Evolutionary conservation across 1,140 invertebrate species (phyloP).

Genomic region (Apis cerana): DNA sequence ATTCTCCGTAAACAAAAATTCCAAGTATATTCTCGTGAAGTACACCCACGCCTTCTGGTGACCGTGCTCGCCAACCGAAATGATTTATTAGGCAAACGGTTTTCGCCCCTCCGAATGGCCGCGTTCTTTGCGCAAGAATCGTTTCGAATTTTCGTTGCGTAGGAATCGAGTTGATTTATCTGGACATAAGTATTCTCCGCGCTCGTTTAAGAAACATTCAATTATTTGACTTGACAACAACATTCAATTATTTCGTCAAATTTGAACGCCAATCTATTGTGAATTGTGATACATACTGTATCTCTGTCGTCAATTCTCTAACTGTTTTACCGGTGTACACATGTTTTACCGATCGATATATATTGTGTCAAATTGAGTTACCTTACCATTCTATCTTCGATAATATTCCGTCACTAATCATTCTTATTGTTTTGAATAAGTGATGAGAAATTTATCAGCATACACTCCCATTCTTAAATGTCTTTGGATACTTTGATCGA

Average conservation of each 20-base stretch:
- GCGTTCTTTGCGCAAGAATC: conserved; percentile 35
- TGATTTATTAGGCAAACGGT: conserved; percentile 49
- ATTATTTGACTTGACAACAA: conserved; percentile 19
- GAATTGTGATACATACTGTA: background rate
- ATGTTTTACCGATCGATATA: background rate
- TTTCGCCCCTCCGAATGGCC: conserved; percentile 26
- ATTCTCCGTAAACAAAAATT: conserved; percentile 63
- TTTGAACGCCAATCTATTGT: background rate
- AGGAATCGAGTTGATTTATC: conserved; percentile 30
- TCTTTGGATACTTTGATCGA: too few species aligned
- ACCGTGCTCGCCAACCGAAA: conserved; percentile 20
- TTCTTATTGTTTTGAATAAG: too few species aligned
- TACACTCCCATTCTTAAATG: too few species aligned
- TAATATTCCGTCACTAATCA: too few species aligned
- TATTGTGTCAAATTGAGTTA: too few species aligned
- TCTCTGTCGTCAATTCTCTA: too few species aligned
- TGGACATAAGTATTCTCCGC: background rate
- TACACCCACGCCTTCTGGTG: conserved; percentile 44
- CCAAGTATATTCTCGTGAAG: conserved; percentile 53
- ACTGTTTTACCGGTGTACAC: background rate
- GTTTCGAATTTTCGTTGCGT: conserved; percentile 34
- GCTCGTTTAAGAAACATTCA: background rate
- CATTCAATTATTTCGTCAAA: conserved; percentile 42
- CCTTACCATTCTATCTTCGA: too few species aligned
- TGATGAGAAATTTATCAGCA: too few species aligned